phyloP scores from a whole-genome alignment of 2,113 vertebrate species.

The Rhinoptilus africanus region DNA sequence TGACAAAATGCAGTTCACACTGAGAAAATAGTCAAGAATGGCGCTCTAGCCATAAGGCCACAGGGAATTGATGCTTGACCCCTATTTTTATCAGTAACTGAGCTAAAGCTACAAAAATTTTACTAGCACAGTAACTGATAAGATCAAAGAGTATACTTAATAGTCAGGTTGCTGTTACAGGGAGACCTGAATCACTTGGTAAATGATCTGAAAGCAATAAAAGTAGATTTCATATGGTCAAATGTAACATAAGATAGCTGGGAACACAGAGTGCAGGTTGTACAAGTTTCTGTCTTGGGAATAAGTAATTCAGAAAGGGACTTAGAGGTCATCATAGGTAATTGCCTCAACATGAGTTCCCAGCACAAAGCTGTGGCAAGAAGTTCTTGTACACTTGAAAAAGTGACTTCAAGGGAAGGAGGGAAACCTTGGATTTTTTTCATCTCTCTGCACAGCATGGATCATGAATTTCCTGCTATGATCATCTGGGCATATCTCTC shows the following conservation, averaged over 20 bases:
- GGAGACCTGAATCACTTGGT: background rate
- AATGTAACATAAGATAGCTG: background rate
- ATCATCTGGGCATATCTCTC: background rate
- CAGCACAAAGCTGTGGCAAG: background rate
- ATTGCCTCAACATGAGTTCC: background rate
- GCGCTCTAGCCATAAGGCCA: background rate
- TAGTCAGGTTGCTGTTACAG: background rate
- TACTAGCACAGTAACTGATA: background rate
- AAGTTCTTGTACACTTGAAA: background rate
- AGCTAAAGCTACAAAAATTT: background rate
- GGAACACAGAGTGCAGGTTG: background rate
- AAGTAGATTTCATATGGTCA: background rate
- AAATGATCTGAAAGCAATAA: background rate
- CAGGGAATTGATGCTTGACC: background rate
- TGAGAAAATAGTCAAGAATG: background rate
- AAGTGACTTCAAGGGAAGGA: background rate
- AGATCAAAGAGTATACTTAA: background rate
- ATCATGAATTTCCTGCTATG: conserved; percentile 6
- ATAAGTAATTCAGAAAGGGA: background rate
- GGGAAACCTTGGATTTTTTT: background rate
- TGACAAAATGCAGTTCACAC: background rate
- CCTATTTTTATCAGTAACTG: background rate
- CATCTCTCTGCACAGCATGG: background rate
- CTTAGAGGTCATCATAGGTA: background rate
- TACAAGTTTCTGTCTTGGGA: background rate